Evolutionary conservation across 2,113 vertebrate genomes (phyloP).

Genomic region (Archocentrus centrarchus): DNA sequence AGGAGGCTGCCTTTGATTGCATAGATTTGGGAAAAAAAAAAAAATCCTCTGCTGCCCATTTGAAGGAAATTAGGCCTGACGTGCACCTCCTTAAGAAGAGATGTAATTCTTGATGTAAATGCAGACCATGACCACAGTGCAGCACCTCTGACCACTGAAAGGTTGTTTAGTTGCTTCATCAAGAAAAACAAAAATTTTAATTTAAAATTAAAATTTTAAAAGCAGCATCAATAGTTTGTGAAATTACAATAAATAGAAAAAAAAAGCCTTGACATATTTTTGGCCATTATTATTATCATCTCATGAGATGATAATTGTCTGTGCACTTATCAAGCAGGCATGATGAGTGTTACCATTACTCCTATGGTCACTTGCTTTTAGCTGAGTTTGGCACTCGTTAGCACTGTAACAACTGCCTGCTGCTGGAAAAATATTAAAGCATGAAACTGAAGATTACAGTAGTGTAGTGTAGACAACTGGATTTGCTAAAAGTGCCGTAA

Average conservation of each 20-base stretch:
- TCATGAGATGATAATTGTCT: not conserved
- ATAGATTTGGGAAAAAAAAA: conserved; percentile 67
- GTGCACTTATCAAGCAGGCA: not conserved
- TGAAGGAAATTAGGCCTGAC: conserved; percentile 90
- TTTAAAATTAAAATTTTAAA: conserved; percentile 39
- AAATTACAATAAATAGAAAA: not conserved
- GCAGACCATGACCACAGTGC: conserved; percentile 84
- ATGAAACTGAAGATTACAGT: not conserved
- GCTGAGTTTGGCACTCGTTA: not conserved
- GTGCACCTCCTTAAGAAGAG: conserved; percentile 86
- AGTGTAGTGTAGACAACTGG: not conserved
- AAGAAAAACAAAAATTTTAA: conserved; percentile 30
- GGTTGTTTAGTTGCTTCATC: conserved; percentile 78
- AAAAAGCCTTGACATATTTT: not conserved
- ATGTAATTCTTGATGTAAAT: conserved; percentile 90
- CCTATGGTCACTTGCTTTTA: not conserved
- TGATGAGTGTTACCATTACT: not conserved
- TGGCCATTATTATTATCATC: not conserved
- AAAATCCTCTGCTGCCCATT: conserved; percentile 79
- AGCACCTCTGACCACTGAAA: conserved; percentile 79
- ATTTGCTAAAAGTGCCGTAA: not conserved
- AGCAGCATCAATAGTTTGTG: conserved; percentile 30
- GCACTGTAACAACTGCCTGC: not conserved
- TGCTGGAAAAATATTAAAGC: not conserved
- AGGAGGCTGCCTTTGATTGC: conserved; percentile 81